Conservation (phyloP, 2,113 vertebrate species). For the Cinclus cinclus region DNA sequence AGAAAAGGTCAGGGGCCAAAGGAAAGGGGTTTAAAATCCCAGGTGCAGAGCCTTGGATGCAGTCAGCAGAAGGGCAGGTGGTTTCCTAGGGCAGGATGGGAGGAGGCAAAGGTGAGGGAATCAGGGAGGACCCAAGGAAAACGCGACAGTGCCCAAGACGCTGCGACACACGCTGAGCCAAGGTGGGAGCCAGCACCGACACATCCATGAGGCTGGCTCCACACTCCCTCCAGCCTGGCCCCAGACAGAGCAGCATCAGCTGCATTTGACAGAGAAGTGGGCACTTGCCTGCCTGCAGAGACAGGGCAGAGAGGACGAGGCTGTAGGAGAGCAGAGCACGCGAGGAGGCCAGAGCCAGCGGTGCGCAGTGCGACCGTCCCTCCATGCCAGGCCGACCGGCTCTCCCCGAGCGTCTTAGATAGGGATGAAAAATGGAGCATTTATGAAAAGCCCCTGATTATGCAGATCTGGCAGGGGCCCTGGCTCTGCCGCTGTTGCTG, state of each 20-base stretch:
- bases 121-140: not conserved
- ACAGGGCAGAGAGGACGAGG: not conserved
- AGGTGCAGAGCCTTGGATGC: not conserved
- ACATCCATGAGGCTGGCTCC: fast-evolving
- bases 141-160: not conserved
- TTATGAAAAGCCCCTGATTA: slow-evolving; percentile 76
- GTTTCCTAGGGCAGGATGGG: not conserved
- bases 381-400: not conserved
- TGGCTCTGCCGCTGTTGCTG: slow-evolving; percentile 59
- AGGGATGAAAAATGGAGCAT: slow-evolving; percentile 76
- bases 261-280: fast-evolving
- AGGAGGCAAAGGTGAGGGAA: not conserved
- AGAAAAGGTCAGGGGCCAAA: not conserved
- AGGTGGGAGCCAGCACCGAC: fast-evolving
- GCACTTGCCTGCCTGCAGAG: not conserved
- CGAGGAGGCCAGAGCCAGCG: fast-evolving
- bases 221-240: fast-evolving
- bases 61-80: not conserved
- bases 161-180: fast-evolving
- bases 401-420: slow-evolving; percentile 37
- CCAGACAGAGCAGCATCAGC: not conserved
- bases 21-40: not conserved
- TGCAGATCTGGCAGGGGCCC: slow-evolving; percentile 76
- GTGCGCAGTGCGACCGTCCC: slow-evolving; percentile 22
- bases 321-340: not conserved